Evolutionary conservation across 1,140 invertebrate genomes (phyloP).

Genomic region (Diplogasteroides magnus): DNA sequence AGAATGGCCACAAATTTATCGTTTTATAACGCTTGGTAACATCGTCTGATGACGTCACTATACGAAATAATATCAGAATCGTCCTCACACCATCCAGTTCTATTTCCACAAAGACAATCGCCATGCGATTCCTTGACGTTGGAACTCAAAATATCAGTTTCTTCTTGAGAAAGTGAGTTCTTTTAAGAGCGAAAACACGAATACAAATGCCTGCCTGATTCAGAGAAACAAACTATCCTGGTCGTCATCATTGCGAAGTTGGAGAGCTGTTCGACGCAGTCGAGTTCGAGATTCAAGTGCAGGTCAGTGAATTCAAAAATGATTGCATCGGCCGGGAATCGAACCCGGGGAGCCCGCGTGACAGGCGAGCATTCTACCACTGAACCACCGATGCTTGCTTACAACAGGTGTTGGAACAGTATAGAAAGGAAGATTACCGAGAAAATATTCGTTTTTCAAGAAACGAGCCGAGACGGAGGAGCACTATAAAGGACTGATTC

Average conservation of each 20-base stretch:
- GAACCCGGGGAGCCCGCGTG: no score
- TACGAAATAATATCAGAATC: neutral
- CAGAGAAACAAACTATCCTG: conserved; percentile 20
- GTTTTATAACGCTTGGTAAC: no score
- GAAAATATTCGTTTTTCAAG: conserved; percentile 5
- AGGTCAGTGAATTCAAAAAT: neutral
- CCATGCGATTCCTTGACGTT: conserved; percentile 15
- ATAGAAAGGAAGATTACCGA: neutral
- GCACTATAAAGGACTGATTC: conserved; percentile 24
- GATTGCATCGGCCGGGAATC: no score
- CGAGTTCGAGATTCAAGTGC: conserved; percentile 10
- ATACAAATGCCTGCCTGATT: neutral
- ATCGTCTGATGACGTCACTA: neutral
- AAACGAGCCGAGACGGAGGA: conserved; percentile 34
- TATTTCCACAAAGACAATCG: conserved; percentile 20
- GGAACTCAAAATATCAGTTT: conserved; percentile 15
- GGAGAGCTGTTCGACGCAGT: conserved; percentile 23
- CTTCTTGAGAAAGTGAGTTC: conserved; percentile 18
- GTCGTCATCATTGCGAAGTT: conserved; percentile 22
- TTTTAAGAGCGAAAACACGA: neutral
- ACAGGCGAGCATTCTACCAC: no score
- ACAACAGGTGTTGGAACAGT: neutral
- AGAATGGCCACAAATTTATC: no score
- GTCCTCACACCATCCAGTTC: neutral
- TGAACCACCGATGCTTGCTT: no score